Evolutionary conservation across 2,113 vertebrate genomes (phyloP).

Genomic region (Macquaria ambigua): DNA sequence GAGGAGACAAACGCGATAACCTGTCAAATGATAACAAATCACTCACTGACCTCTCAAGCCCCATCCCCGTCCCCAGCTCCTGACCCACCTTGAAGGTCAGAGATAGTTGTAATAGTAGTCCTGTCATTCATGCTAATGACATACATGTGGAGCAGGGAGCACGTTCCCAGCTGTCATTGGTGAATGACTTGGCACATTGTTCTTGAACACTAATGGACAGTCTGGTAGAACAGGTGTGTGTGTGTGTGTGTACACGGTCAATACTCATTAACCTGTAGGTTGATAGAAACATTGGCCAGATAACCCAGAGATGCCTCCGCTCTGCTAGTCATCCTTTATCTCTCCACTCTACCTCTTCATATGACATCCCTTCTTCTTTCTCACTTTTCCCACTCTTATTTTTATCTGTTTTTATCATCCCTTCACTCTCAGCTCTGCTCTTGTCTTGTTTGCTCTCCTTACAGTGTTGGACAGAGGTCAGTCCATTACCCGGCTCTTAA

Average conservation of each 20-base stretch:
- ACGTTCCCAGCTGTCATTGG: neutral
- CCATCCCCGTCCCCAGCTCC: neutral
- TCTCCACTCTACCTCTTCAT: neutral
- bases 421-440: neutral
- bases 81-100: constrained; percentile 2
- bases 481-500: neutral
- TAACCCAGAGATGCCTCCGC: neutral
- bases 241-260: neutral
- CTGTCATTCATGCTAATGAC: constrained; percentile 24
- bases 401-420: neutral
- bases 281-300: constrained; percentile 12
- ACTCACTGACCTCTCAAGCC: neutral
- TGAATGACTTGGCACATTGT: neutral
- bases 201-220: neutral
- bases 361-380: neutral
- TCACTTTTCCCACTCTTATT: neutral
- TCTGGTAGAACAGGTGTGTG: neutral
- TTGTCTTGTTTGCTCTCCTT: neutral
- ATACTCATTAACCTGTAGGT: constrained; percentile 34
- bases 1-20: neutral
- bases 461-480: neutral
- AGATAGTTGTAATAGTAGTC: neutral
- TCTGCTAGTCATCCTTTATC: neutral
- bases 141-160: constrained; percentile 3
- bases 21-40: neutral